Conservation (phyloP, 1,140 invertebrate species). For the Drosophila ananassae region DNA sequence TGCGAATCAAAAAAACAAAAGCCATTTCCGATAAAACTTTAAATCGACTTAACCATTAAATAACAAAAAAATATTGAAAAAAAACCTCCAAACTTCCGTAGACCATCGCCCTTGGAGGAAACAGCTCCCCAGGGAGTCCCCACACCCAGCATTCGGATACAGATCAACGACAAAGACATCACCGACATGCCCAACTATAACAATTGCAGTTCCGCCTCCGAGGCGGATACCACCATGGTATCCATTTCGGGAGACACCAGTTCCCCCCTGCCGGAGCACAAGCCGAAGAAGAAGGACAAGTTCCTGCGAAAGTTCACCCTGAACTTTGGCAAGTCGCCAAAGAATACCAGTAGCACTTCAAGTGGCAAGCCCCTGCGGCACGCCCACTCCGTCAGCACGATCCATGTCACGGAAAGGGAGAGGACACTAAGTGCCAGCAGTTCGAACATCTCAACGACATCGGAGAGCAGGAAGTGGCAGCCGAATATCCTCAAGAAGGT, state of each 20-base stretch:
- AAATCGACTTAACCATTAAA: not conserved
- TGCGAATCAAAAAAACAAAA: too few species aligned
- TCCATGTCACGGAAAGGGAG: constrained; percentile 57
- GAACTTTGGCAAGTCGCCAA: constrained; percentile 35
- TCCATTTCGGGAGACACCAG: constrained; percentile 45
- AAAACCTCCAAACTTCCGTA: not conserved
- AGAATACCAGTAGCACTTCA: constrained; percentile 14
- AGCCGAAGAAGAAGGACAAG: constrained; percentile 53
- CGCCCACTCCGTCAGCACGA: constrained; percentile 64
- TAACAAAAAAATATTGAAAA: not conserved
- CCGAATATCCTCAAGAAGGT: constrained; percentile 67
- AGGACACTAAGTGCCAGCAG: constrained; percentile 58
- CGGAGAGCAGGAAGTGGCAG: constrained; percentile 74
- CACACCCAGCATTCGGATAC: constrained; percentile 68
- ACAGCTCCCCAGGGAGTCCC: constrained; percentile 40
- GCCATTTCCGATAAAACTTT: not conserved
- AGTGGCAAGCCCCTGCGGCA: constrained; percentile 50
- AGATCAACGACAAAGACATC: constrained; percentile 58
- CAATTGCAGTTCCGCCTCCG: constrained; percentile 17
- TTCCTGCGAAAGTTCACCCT: constrained; percentile 51
- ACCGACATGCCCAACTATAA: constrained; percentile 58
- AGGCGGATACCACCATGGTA: constrained; percentile 36
- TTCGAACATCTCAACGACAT: constrained; percentile 71
- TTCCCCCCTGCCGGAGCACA: constrained; percentile 53
- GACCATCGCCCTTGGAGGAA: constrained; percentile 48